Evolutionary conservation across 2,113 vertebrate genomes (phyloP).

Genomic region (Salvelinus fontinalis): DNA sequence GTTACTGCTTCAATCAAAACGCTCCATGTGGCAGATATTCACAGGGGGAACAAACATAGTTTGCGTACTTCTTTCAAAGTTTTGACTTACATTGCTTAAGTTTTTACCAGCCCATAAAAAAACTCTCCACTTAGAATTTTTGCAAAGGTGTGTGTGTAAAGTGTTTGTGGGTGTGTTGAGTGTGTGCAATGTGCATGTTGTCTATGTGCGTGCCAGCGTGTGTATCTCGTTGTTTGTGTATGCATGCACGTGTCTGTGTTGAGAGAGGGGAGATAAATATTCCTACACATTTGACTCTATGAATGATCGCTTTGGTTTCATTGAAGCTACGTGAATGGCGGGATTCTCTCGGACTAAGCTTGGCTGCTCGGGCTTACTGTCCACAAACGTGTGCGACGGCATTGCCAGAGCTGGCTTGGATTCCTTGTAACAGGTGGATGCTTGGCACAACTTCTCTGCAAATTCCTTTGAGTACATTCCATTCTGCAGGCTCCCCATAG

Average conservation of each 20-base stretch:
- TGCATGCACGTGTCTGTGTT: constrained; percentile 9
- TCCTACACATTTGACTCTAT: constrained; percentile 94
- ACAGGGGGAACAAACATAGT: constrained; percentile 31
- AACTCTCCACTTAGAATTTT: neutral
- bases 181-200: neutral
- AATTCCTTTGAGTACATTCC: constrained; percentile 77
- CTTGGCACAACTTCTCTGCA: constrained; percentile 78
- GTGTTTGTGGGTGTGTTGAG: constrained; percentile 21
- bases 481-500: constrained; percentile 74
- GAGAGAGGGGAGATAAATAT: constrained; percentile 17
- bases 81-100: neutral
- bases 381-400: constrained; percentile 70
- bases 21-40: constrained; percentile 29
- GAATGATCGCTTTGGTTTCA: constrained; percentile 97
- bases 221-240: constrained; percentile 9
- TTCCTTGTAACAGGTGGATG: constrained; percentile 76
- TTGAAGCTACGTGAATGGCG: constrained; percentile 74
- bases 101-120: no score
- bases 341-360: constrained; percentile 76
- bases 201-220: no score
- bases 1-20: constrained; percentile 8
- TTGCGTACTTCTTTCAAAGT: constrained; percentile 37
- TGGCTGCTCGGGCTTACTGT: constrained; percentile 74
- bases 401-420: constrained; percentile 74
- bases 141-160: no score